Percentiles rank a stretch among this genome's conserved stretches.
Evolutionary conservation across 2,797 vertebrate species (phyloP).

Genomic region (Melopsittacus undulatus): DNA sequence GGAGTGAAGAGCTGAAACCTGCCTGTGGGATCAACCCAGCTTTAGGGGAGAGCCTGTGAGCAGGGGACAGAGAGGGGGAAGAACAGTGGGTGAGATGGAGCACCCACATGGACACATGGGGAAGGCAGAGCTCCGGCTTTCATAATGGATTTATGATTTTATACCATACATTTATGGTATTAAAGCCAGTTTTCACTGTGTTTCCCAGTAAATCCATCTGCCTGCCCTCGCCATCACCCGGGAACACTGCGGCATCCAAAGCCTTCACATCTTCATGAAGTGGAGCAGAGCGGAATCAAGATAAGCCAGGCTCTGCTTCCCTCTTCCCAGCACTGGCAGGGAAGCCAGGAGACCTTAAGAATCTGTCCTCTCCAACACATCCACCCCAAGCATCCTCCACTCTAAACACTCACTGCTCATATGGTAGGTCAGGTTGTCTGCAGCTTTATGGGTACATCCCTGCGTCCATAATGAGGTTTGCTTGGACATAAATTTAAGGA

Average conservation of each 20-base stretch:
- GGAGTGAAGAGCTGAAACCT: neutral
- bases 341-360: slow-evolving; percentile 12
- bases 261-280: neutral
- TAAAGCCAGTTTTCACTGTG: neutral
- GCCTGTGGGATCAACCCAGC: neutral
- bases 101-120: fast-evolving
- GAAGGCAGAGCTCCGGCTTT: neutral
- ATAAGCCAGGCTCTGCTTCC: neutral
- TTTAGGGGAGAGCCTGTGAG: neutral
- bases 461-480: neutral
- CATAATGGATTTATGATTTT: too few relatives aligned
- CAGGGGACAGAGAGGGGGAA: neutral
- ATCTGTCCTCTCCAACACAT: neutral
- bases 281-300: neutral
- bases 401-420: fast-evolving
- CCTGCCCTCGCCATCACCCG: neutral
- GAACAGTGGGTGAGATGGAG: fast-evolving
- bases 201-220: neutral
- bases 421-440: neutral
- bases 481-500: neutral
- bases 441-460: fast-evolving
- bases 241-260: neutral
- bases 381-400: neutral
- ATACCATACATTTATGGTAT: fast-evolving
- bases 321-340: neutral